Evolutionary conservation across 2,888 invertebrate species (phyloP).

Genomic region (Drosophila falleni): DNA sequence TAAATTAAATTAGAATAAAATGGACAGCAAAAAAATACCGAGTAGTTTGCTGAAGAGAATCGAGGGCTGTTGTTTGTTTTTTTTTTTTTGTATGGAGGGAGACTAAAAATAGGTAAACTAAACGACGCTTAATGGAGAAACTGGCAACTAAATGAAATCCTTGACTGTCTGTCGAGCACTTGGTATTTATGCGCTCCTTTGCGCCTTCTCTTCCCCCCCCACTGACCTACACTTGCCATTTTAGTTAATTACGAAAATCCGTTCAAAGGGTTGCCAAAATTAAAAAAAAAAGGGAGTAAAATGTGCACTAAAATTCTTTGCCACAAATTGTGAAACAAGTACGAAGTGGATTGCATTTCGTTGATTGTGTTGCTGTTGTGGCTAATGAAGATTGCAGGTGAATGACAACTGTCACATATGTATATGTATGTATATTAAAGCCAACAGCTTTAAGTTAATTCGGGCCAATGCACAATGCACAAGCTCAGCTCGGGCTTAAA

Average conservation of each 20-base stretch:
- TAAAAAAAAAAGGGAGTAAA: constrained; percentile 23
- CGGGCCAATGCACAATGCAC: constrained; percentile 43
- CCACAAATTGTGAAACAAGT: not conserved
- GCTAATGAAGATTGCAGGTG: constrained; percentile 71
- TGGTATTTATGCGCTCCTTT: constrained; percentile 36
- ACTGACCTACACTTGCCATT: constrained; percentile 62
- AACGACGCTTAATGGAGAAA: constrained; percentile 52
- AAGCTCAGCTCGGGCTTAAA: constrained; percentile 9
- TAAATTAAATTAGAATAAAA: constrained; percentile 67
- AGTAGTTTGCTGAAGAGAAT: not conserved
- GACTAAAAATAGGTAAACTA: constrained; percentile 41
- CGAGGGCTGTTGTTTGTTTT: not conserved
- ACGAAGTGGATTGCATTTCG: constrained; percentile 60
- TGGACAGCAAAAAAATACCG: constrained; percentile 25
- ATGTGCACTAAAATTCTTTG: not conserved
- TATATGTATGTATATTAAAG: constrained; percentile 25
- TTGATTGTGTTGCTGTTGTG: constrained; percentile 61
- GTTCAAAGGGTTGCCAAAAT: constrained; percentile 35
- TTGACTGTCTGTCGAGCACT: constrained; percentile 51
- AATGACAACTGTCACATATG: constrained; percentile 38
- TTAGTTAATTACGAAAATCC: constrained; percentile 73
- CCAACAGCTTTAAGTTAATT: constrained; percentile 26
- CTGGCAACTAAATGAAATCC: constrained; percentile 63
- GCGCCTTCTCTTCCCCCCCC: not conserved
- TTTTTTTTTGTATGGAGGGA: not conserved